phyloP scores from a whole-genome alignment of 2,888 invertebrate species.

The Polydrusus cervinus region DNA sequence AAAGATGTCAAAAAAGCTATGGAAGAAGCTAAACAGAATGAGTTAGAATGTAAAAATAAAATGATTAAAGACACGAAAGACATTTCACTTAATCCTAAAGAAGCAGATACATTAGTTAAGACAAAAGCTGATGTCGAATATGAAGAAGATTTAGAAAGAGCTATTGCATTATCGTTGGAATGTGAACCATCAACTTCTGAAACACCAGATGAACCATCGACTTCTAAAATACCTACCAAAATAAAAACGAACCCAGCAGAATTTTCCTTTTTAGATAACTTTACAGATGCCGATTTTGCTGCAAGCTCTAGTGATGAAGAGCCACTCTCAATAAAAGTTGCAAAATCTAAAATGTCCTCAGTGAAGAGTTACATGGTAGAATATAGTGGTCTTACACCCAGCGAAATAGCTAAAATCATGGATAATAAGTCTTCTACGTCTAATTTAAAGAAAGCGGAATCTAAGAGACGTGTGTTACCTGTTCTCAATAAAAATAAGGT shows the following conservation, averaged over 20 bases:
- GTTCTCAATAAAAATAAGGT: slow-evolving; percentile 12
- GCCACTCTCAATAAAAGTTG: slow-evolving; percentile 49
- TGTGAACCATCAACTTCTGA: slow-evolving; percentile 57
- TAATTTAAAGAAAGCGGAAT: background rate
- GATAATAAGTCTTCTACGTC: slow-evolving; percentile 1
- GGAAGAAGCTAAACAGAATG: slow-evolving; percentile 69
- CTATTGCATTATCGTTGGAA: slow-evolving; percentile 77
- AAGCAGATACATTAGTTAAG: slow-evolving; percentile 53
- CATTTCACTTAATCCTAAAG: slow-evolving; percentile 6
- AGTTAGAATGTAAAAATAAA: slow-evolving; percentile 35
- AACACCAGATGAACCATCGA: slow-evolving; percentile 18
- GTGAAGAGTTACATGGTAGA: slow-evolving; percentile 85
- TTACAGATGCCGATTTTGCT: slow-evolving; percentile 60
- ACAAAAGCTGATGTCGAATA: slow-evolving; percentile 64
- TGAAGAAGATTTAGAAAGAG: slow-evolving; percentile 74
- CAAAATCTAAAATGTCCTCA: slow-evolving; percentile 72
- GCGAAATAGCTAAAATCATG: slow-evolving; percentile 77
- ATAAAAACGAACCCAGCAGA: slow-evolving; percentile 63
- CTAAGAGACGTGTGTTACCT: slow-evolving; percentile 19
- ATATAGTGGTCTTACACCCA: slow-evolving; percentile 83
- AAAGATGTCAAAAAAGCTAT: slow-evolving; percentile 80
- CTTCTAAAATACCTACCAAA: slow-evolving; percentile 19
- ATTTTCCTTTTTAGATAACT: slow-evolving; percentile 65
- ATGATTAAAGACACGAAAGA: slow-evolving; percentile 55
- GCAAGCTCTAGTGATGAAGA: slow-evolving; percentile 65